Evolutionary conservation across 2,797 vertebrate genomes (phyloP), one percentile per base, ranked within the genome.

Genomic region (Cossypha caffra): DNA sequence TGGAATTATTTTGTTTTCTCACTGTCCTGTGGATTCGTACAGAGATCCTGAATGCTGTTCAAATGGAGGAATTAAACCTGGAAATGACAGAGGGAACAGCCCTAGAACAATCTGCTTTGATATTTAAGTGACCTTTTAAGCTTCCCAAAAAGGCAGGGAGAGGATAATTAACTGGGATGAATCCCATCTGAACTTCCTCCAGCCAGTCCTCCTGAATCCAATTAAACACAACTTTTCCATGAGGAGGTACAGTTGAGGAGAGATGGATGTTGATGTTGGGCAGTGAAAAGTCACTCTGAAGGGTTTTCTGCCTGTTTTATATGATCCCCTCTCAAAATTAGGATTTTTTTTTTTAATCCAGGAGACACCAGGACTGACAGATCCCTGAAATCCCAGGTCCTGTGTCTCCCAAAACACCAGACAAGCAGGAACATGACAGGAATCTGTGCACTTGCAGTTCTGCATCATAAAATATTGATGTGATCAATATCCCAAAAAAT

Each of bases 51-150:
- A 92, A 67, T 5, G 1, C 1, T 10, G 29, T 78, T 86, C 62
- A 71, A 90, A 25, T 5, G 25, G n/a, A 78, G 69, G 77, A 82
- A 84, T 81, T 58, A 38, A 72, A 86, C 63, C 67, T 90, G 91
- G 91, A 94, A 93, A 62, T 81, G 38, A 21, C 35, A 47, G 63
- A 84, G 74, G 66, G 62, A 95, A 68, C 83, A 48, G 40, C 67
- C 78, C 87, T 61, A 89, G 81, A 92, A 91, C 35, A 73, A 85
- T 82, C 59, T 90, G 62, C 90, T 94, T 92, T 68, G 88, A 95
- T 83, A 48, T 92, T 96, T 95, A 75, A 81, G 51, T 95, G 96
- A 96, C 95, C 95, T 96, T 96, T 96, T 35, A 54, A 86, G 95
- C 84, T 95, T 86, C 89, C 92, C 94, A 95, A 92, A 90, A 93